Evolutionary conservation across 2,888 invertebrate genomes (phyloP), one percentile per base, ranked within the genome.

Genomic region (Lithophane socia): DNA sequence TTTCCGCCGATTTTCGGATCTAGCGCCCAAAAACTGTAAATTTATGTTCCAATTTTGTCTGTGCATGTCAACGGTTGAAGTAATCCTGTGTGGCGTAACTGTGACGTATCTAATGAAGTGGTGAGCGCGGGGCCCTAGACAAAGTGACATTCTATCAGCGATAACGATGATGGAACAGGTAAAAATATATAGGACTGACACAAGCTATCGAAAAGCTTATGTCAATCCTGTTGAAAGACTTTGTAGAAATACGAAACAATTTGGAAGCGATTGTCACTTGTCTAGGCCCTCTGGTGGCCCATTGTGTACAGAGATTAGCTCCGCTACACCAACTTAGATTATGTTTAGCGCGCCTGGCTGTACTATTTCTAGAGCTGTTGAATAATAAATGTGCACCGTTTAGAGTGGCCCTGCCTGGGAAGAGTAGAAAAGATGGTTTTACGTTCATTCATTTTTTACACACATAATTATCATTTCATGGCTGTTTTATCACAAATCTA

Each of bases 301-400:
- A 70, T 58, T 67, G 70, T 73, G 60, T 63, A 67, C 64, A 49
- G 47, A 73, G 52, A 60, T 67, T 42, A 70, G 16, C n/a, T 49
- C 37, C 47, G 24, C 66, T 70, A 52, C 68, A 49, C 37, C 49
- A 76, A 79, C 47, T 78, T 78, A 65, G 54, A 52, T 70, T 44
- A 71, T 68, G 24, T 73, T 58, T 54, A 63, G 47, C 70, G 47
- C 61, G 47, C 16, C 21, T n/a, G 60, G n/a, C 49, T 67, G 44
- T 52, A 49, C 13, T 65, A 37, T 82, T 82, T 56, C 56, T 70
- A 54, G 67, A 44, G 37, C 13, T 47, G 13, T 49, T 82, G 47
- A 77, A 82, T 82, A 77, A 73, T 66, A 63, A 49, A 77, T 61
- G 60, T 58, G 61, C 21, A 37, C 61, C 65, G n/a, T 63, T 81